Evolutionary conservation across 2,113 vertebrate species (phyloP).

Genomic region (Dipodomys spectabilis): DNA sequence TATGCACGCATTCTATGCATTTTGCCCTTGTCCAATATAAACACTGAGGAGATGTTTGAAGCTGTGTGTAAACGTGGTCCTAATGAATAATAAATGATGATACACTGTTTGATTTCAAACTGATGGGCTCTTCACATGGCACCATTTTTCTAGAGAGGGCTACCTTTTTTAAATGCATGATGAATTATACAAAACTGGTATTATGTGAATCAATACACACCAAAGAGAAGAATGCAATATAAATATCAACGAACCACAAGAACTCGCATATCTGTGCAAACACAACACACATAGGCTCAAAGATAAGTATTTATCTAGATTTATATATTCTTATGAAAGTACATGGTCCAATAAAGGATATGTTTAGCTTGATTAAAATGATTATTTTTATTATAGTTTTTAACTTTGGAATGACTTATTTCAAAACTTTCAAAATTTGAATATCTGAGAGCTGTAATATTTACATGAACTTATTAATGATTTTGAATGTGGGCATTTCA

Average conservation of each 20-base stretch:
- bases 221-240: background rate
- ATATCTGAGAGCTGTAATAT: background rate
- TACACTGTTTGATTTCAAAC: no score
- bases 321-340: background rate
- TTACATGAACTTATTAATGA: background rate
- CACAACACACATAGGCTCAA: no score
- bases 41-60: no score
- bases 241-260: background rate
- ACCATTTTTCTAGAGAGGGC: background rate
- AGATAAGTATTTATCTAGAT: background rate
- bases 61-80: no score
- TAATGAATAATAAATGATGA: no score
- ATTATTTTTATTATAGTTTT: background rate
- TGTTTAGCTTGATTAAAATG: background rate
- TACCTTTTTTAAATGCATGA: constrained; percentile 27
- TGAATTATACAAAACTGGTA: background rate
- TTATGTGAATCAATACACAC: background rate
- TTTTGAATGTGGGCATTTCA: background rate
- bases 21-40: no score
- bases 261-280: background rate
- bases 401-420: background rate
- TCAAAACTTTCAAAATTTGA: background rate
- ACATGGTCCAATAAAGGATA: background rate
- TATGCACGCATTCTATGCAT: no score
- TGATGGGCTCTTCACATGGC: constrained; percentile 61